Base-by-base conservation (phyloP, 2,113 vertebrate species). In the Mionectes macconnelli region DNA sequence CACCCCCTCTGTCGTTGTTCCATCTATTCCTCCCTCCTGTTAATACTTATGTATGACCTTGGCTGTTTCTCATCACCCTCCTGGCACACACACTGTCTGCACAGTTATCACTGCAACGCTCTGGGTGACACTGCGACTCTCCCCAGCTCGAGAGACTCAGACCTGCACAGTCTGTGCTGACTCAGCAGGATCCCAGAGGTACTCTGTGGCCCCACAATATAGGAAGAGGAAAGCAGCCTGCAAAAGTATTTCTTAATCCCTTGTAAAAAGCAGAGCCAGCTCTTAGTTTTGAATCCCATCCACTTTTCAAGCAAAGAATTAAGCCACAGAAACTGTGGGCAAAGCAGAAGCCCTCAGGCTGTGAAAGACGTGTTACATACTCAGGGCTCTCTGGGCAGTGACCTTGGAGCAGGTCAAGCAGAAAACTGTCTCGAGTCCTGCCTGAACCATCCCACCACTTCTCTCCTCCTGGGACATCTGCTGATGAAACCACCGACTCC, bases 181-280 rank as follows among this genome's bases (percentile, higher is more conserved):
- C 77, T 87, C 68, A 28, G 87, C 49, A 57, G 81, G 40, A 50
- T 42, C 64, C 84, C 89, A 77, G 56, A 60, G 27, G 20, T 5
- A 4, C 19, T 62, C 77, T 66, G 44, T 84, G 81, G 25, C 86
- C 87, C 47, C 79, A 67, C 56, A 25, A 10, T 0, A 59, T 4
- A 87, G 74, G 55, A 96, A 95, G 67, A 83, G 84, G 81, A 93
- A 93, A 92, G 67, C 81, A 94, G 84, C 40, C 78, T 77, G 78
- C 84, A 87, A 67, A 93, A 97, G 7, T 1, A 5, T 87, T 91
- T 95, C 91, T 67, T 95, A 96, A 94, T 95, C 87, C 87, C 94
- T 87, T 80, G 84, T 96, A 94, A 96, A 96, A 95, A 40, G 45
- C 91, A 94, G 67, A 89, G 89, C 93, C 91, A 96, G 87, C 89